Evolutionary conservation across 2,113 vertebrate genomes (phyloP), one percentile per base, ranked within the genome.

Genomic region (Rhinichthys klamathensis): DNA sequence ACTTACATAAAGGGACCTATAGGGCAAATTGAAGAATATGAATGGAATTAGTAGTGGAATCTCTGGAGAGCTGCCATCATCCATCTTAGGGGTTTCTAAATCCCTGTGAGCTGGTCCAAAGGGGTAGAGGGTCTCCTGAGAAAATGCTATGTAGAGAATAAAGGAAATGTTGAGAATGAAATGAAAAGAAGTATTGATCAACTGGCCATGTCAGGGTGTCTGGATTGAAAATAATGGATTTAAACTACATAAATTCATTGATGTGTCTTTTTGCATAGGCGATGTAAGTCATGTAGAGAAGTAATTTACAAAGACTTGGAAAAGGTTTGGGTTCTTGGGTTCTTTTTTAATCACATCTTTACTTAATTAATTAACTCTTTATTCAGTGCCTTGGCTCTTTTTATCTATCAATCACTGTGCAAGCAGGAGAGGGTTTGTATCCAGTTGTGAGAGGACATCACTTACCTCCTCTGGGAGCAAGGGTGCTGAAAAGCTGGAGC

Each of bases 41-140:
- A 99, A 96, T 0, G 96, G 95, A 61, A 97, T 84, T 10, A 95
- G 95, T 70, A 99, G 84, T 86, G 91, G 93, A 83, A 99, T 94
- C 94, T 99, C 98, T 0, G 96, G 85, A 13, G 98, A 99, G 93
- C 98, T 99, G 80, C 98, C 98, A 65, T 99, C 98, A 0, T 99
- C 98, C 83, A 99, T 98, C 93, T 99, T 99, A 75, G 97, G 97
- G 1, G 97, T 99, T 93, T 96, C 95, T 86, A 92, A 90, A 91
- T 96, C 95, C 80, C 93, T 92, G 73, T 93, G 83, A 85, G 87
- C 82, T 38, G 91, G 91, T 89, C 95, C 95, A 87, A 92, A 96
- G 2, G 94, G 95, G 88, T 99, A 99, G 90, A 99, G 92, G 89
- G 94, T 93, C 2, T 95, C 93, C 93, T 91, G 94, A 93, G 93